Percentiles rank a stretch among this genome's conserved stretches.
phyloP scores from a whole-genome alignment of 53 echinoderm and acorn worm species.

The Pentamera pediparva region DNA sequence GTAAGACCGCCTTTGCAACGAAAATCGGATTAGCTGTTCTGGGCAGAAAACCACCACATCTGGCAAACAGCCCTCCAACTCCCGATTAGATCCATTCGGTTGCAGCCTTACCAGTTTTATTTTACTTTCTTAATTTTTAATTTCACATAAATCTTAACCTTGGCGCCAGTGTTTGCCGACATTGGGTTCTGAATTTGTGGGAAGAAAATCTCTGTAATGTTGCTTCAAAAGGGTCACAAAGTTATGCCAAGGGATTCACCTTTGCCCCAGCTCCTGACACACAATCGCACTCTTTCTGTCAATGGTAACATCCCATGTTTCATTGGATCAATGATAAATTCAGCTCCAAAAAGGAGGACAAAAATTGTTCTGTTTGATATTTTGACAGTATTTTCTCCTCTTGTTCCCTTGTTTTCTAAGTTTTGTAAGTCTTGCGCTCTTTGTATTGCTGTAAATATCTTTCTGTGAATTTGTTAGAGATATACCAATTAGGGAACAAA shows the following conservation, averaged over 20 bases:
- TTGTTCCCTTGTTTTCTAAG: constrained; percentile 23
- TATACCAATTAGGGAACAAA: no score
- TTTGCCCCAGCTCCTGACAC: neutral
- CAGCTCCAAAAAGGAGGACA: no score
- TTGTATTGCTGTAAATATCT: constrained; percentile 45
- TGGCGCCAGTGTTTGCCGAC: constrained; percentile 34
- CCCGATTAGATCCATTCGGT: no score
- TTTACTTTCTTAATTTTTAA: constrained; percentile 1
- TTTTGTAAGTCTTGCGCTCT: constrained; percentile 37
- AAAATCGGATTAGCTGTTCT: no score
- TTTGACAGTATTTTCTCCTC: constrained; percentile 18
- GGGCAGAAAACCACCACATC: constrained; percentile 9
- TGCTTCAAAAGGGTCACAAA: no score
- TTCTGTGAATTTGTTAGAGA: constrained; percentile 33
- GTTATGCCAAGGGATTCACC: constrained; percentile 8
- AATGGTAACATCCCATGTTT: no score
- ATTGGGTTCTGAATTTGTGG: constrained; percentile 32
- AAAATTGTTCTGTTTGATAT: neutral
- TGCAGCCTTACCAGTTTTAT: no score
- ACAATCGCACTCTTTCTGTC: constrained; percentile 26
- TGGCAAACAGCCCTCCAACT: no score
- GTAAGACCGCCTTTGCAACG: constrained; percentile 5
- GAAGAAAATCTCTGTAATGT: no score
- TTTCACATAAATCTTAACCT: constrained; percentile 10
- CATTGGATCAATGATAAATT: constrained; percentile 14